Base-by-base conservation (phyloP, 2,888 invertebrate genomes). In the Gonocerus acuteangulatus region DNA sequence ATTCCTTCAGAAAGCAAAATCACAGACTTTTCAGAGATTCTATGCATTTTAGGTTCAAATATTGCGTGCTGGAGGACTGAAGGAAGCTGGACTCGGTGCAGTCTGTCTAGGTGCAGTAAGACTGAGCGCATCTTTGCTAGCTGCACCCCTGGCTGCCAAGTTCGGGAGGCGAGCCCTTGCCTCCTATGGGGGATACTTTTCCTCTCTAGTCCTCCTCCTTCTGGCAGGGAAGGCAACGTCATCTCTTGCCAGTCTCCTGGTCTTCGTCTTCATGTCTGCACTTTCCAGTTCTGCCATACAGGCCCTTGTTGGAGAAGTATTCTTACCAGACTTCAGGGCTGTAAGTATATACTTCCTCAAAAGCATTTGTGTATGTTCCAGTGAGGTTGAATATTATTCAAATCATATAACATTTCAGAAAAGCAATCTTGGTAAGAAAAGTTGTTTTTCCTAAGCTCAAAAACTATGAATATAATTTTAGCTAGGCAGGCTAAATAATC, bases 261-360 rank as follows among this genome's bases (percentile, higher is more conserved):
- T 54, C 18, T 44, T 44, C 27, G 54, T 54, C 44, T 54, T 44
- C 42, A n/a, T 22, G 13, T 54, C 54, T 3, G 54, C 54, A 13
- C 11, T 54, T 7, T n/a, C 27, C 13, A 54, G 54, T 23, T 54
- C 54, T 1, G 54, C 54, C 42, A 54, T 54, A 3, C 54, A 54
- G 27, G 54, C 44, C 1, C 4, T 44, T 2, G 21, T 54, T 6
- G 54, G 54, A 3, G 54, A 54, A 22, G 54, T 54, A 7, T 54
- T 54, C 27, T 42, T 39, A 11, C 21, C 15, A 1, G 54, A 54
- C 42, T 54, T 54, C 54, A 54, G 54, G 11, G 54, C 42, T 34
- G 54, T 54, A 15, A 44, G 42, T 54, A 11, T 13, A 1, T 13
- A 2, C n/a, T n/a, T n/a, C n/a, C n/a, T n/a, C n/a, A n/a, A n/a